phyloP scores from a whole-genome alignment of 37 sponge, comb jelly and placozoan species.

The Theonella swinhoei region DNA sequence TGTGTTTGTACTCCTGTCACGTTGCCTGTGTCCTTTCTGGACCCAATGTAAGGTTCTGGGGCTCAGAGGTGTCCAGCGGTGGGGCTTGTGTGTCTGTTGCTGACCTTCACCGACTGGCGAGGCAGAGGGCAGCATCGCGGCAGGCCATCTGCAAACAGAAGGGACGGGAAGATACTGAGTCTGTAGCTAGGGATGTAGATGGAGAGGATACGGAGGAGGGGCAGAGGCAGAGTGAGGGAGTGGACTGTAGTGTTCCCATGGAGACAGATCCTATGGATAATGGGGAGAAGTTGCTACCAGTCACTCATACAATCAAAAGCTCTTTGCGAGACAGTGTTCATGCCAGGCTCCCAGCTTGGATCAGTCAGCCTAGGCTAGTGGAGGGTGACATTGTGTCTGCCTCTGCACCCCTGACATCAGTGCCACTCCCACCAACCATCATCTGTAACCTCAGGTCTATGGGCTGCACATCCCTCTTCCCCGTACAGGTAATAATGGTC shows the following conservation, averaged over 20 bases:
- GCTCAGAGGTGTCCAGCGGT: no score
- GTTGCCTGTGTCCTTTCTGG: no score
- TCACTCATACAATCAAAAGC: not conserved
- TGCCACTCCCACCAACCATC: slow-evolving; percentile 31
- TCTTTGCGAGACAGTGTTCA: not conserved
- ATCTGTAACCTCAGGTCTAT: slow-evolving; percentile 44
- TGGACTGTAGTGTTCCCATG: not conserved
- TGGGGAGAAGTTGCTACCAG: not conserved
- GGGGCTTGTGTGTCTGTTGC: slow-evolving; percentile 2
- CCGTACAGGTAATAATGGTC: slow-evolving; percentile 63
- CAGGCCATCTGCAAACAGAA: not conserved
- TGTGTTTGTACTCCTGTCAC: no score
- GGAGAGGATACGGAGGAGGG: no score
- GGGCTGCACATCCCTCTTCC: slow-evolving; percentile 52
- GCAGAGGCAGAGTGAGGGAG: no score
- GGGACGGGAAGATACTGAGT: no score
- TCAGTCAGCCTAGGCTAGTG: slow-evolving; percentile 36
- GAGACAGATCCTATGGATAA: no score
- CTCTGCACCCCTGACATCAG: slow-evolving; percentile 30
- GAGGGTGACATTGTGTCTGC: slow-evolving; percentile 45
- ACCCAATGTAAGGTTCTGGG: no score
- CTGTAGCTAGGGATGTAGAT: no score
- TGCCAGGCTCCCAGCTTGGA: slow-evolving; percentile 64
- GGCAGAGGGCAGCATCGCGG: not conserved
- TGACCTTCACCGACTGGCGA: slow-evolving; percentile 15